Base-by-base conservation (phyloP, 2,797 vertebrate species). In the Bradypodion ventrale region DNA sequence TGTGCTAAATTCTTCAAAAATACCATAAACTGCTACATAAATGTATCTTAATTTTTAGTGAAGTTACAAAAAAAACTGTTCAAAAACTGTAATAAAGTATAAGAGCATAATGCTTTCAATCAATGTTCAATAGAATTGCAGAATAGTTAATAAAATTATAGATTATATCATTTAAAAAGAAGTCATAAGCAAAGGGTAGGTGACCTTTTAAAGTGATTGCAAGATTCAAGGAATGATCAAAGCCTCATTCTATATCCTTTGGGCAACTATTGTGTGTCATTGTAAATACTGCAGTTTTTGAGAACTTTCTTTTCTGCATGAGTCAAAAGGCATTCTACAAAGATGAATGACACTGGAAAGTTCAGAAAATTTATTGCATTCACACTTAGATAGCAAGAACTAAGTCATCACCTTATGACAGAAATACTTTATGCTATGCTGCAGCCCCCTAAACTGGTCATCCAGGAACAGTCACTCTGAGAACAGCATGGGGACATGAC, bases 61-160 rank as follows among this genome's bases (percentile, higher is more conserved):
- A 94, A 62, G 92, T 93, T 88, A 83, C 3, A 89, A 92, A 94
- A n/a, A n/a, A n/a, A n/a, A n/a, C n/a, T n/a, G n/a, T 32, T n/a
- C 3, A 32, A 52, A 52, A 27, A 73, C n/a, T 46, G 32, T 42
- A 65, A n/a, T 35, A 78, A 90, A 84, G 89, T 87, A 84, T 83
- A 37, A 84, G 37, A 81, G 81, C 89, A 13, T 80, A 85, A 80
- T 78, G 60, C 46, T 87, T 77, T 60, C n/a, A 44, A 27, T 84
- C 85, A 85, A 32, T 75, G 69, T 60, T 81, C 44, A 32, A 37
- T 0, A 85, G 52, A 79, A 90, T 19, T 23, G 70, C 2, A 32
- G 83, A 79, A 81, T 56, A 87, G 80, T 76, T 9, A 9, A 9
- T 40, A 25, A 42, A 68, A 70, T 40, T 10, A 40, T 12, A 35